Conservation (phyloP, 1,140 invertebrate species). For the Drosophila kohkoa region DNA sequence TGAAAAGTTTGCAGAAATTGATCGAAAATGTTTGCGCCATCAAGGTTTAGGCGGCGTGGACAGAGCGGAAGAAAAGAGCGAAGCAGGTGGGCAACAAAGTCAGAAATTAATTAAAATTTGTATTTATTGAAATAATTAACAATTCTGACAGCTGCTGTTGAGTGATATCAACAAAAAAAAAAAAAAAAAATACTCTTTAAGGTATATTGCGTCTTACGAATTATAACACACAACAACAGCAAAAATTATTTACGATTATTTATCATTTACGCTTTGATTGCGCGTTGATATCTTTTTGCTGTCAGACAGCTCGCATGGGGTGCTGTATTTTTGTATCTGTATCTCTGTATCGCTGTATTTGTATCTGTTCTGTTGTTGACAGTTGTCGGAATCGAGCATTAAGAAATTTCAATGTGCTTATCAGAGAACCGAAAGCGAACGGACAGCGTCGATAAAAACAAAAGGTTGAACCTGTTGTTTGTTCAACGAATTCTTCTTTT, state of each 20-base stretch:
- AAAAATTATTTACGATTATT: conserved; percentile 76
- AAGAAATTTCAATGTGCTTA: conserved; percentile 63
- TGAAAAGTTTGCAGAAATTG: conserved; percentile 35
- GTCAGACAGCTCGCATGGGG: conserved; percentile 4
- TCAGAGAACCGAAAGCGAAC: conserved; percentile 52
- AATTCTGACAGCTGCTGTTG: conserved; percentile 23
- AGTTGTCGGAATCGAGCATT: conserved; percentile 52
- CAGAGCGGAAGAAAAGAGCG: background rate
- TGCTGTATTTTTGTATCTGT: background rate
- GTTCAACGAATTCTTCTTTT: conserved; percentile 7
- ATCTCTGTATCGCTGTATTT: conserved; percentile 12
- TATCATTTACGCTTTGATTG: conserved; percentile 79
- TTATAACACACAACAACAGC: conserved; percentile 23
- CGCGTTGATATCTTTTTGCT: conserved; percentile 52
- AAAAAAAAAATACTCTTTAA: background rate
- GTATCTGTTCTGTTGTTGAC: conserved; percentile 42
- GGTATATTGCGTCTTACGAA: conserved; percentile 64
- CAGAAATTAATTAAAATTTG: conserved; percentile 28
- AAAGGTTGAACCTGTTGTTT: conserved; percentile 20
- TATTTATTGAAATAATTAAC: conserved; percentile 14
- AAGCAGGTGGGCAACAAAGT: background rate
- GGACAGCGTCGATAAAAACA: conserved; percentile 34
- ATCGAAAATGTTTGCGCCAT: conserved; percentile 6
- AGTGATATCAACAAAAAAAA: background rate
- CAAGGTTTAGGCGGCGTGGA: conserved; percentile 13